These are phyloP conservation scores for Pangasianodon gigas DNA, from an alignment of 2,113 vertebrate genomes.

Conservation along the genomic window DNA sequence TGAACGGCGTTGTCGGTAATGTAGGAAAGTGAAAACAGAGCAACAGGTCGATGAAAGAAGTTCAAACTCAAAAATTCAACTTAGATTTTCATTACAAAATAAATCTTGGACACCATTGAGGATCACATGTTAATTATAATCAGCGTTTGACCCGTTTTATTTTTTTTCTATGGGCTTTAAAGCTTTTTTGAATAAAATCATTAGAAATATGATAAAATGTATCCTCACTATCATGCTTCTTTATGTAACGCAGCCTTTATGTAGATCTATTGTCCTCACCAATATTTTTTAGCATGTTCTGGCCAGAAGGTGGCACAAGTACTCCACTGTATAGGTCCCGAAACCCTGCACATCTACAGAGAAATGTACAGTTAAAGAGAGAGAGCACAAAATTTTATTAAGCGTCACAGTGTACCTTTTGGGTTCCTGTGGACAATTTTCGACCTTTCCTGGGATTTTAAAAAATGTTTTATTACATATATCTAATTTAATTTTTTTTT, in stretches of 20 bases:
- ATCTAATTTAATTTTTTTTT: not conserved
- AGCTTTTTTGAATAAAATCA: not conserved
- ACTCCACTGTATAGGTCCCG: conserved; percentile 5
- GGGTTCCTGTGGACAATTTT: not conserved
- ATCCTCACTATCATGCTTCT: not conserved
- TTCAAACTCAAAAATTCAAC: not conserved
- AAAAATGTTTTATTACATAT: not conserved
- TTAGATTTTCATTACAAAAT: not conserved
- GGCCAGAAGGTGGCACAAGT: conserved; percentile 52
- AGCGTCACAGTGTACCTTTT: too few species aligned
- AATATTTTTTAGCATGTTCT: conserved; percentile 11
- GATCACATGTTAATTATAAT: not conserved
- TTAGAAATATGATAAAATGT: not conserved
- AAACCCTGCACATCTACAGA: not conserved
- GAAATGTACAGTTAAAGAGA: not conserved
- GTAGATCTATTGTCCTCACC: not conserved
- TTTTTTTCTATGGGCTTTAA: not conserved
- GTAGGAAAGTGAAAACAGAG: not conserved
- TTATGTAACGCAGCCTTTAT: not conserved
- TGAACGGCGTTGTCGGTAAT: not conserved
- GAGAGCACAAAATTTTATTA: not conserved
- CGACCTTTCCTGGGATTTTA: not conserved
- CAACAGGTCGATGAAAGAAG: not conserved
- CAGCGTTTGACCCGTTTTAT: not conserved
- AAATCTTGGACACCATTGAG: not conserved